Evolutionary conservation across 1,140 invertebrate genomes (phyloP), one percentile per base, ranked within the genome.

Genomic region (Tribolium castaneum): DNA sequence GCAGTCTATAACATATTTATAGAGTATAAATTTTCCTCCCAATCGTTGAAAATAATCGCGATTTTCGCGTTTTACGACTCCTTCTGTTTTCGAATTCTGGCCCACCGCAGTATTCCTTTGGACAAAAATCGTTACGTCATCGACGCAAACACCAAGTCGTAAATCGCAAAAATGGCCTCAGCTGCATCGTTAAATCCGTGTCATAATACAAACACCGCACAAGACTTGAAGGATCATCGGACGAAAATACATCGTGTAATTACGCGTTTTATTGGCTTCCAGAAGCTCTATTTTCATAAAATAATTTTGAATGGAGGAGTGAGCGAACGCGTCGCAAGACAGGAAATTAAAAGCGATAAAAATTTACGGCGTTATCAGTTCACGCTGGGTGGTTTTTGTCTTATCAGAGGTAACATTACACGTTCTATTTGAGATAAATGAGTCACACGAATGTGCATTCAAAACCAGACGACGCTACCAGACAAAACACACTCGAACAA

Each of bases 381-480:
- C 54, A n/a, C 54, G 22, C 22, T 59, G 16, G 22, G 22, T n/a
- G 13, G 54, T 59, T 59, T 59, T 59, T 22, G 30, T 59, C 54
- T 59, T 59, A 59, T 59, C 54, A 19, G 12, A 16, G 12, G 51
- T 52, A 52, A 59, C 22, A 59, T 30, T 25, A 25, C 22, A 59
- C 22, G 54, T 59, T 59, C 54, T 22, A 30, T 30, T 59, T 12
- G 14, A 66, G 59, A 66, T 66, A 66, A 66, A 66, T 66, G 59
- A 66, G n/a, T 66, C 59, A 66, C 51, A 52, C 51, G 51, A n/a
- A 12, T 35, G 10, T 13, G 25, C 59, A 35, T 66, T 66, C 25
- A 66, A 66, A 66, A 22, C 59, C 30, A 66, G 59, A 66, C 59
- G 59, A 35, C 59, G 30, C n/a, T 45, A 34, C n/a, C 30, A 66